Conservation (phyloP, 2,797 vertebrate species). For the Ptychobarbus kaznakovi region DNA sequence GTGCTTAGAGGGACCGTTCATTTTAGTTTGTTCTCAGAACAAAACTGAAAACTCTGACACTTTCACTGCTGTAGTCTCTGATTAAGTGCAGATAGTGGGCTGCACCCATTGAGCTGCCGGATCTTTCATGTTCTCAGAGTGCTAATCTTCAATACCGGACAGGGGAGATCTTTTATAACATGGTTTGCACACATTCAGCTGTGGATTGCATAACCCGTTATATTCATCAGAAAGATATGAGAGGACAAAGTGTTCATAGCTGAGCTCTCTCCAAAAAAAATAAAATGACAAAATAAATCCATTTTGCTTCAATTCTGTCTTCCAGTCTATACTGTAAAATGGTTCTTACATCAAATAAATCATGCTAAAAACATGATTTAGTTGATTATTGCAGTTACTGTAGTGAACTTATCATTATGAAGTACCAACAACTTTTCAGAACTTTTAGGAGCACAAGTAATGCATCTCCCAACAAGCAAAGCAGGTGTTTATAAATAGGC, state of each 20-base stretch:
- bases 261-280: neutral
- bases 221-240: conserved; percentile 21
- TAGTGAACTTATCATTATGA: neutral
- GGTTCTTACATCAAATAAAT: neutral
- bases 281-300: neutral
- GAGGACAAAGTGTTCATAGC: conserved; percentile 6
- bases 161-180: conserved; percentile 29
- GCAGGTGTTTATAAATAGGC: neutral
- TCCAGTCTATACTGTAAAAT: conserved; percentile 7
- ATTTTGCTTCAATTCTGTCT: neutral
- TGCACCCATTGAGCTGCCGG: conserved; percentile 25
- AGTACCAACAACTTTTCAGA: neutral
- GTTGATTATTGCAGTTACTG: neutral
- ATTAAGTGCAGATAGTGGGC: conserved; percentile 29
- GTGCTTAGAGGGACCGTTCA: conserved; percentile 13
- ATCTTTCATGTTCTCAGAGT: conserved; percentile 21
- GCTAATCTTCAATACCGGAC: conserved; percentile 34
- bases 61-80: conserved; percentile 20
- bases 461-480: neutral
- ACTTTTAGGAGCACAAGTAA: neutral
- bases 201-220: conserved; percentile 19
- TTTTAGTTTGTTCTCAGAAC: conserved; percentile 24
- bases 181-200: conserved; percentile 18
- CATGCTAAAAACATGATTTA: neutral
- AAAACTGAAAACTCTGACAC: conserved; percentile 34